Conservation (phyloP, 2,888 invertebrate genomes). For the Tiliacea aurago region DNA sequence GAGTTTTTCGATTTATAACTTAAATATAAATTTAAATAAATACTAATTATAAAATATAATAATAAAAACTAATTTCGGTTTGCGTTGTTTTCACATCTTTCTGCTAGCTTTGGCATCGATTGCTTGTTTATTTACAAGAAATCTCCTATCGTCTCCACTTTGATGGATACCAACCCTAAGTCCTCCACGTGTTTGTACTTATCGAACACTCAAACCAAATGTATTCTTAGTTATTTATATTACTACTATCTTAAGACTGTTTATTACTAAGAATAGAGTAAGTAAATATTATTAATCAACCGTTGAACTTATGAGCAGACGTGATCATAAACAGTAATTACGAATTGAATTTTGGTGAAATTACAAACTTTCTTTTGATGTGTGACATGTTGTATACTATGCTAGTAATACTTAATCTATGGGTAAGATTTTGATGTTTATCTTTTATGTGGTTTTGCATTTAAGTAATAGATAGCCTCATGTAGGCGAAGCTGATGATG, state of each 20-base stretch:
- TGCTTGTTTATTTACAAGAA: background rate
- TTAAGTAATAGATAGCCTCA: too few relatives aligned
- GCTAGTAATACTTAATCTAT: too few relatives aligned
- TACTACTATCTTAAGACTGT: background rate
- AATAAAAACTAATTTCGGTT: too few relatives aligned
- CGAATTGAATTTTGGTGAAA: slow-evolving; percentile 43
- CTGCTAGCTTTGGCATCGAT: too few relatives aligned
- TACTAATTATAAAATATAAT: too few relatives aligned
- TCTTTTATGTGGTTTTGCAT: background rate
- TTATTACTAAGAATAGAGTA: background rate
- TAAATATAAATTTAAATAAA: too few relatives aligned
- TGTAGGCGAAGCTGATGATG: background rate
- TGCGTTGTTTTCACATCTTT: too few relatives aligned
- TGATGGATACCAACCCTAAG: background rate
- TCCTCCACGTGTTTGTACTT: background rate
- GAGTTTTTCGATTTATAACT: too few relatives aligned
- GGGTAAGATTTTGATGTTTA: background rate
- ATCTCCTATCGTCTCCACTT: background rate
- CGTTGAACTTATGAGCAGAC: background rate
- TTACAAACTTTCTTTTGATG: slow-evolving; percentile 58
- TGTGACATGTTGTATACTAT: too few relatives aligned
- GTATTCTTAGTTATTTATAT: background rate
- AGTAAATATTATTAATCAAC: slow-evolving; percentile 25
- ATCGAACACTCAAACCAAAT: background rate
- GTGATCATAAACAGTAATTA: slow-evolving; percentile 47